Evolutionary conservation across 1,140 invertebrate genomes (phyloP).

Genomic region (Scaptomyza graminum): DNA sequence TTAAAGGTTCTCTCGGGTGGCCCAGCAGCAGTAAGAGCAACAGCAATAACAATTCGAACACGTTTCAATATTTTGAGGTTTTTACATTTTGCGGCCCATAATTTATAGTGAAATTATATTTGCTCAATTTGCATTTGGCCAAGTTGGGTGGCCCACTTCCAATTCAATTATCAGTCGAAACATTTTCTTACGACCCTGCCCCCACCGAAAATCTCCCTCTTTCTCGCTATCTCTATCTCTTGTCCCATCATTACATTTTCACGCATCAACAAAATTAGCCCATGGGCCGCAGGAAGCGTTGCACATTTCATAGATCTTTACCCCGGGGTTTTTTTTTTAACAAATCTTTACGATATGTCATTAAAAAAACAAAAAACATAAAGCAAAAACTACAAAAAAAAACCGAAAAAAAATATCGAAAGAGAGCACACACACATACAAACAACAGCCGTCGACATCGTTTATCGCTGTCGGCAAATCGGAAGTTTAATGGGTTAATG

Average conservation of each 20-base stretch:
- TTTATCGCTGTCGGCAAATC: slow-evolving; percentile 82
- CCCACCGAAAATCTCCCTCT: not conserved
- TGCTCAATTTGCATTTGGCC: slow-evolving; percentile 61
- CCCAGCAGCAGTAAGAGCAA: not conserved
- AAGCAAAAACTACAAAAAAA: slow-evolving; percentile 31
- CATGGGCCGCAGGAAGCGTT: slow-evolving; percentile 73
- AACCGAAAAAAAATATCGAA: slow-evolving; percentile 23
- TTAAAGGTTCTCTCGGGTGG: slow-evolving; percentile 39
- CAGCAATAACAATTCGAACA: slow-evolving; percentile 57
- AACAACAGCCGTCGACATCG: slow-evolving; percentile 41
- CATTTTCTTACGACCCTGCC: slow-evolving; percentile 15
- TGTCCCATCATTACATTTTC: slow-evolving; percentile 51
- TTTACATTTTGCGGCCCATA: slow-evolving; percentile 57
- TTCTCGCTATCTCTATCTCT: not conserved
- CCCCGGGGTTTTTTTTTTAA: slow-evolving; percentile 69
- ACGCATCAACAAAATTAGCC: slow-evolving; percentile 67
- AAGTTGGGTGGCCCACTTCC: slow-evolving; percentile 56
- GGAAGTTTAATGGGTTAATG: slow-evolving; percentile 83
- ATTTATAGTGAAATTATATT: slow-evolving; percentile 76
- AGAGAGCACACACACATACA: slow-evolving; percentile 23
- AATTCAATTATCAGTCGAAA: slow-evolving; percentile 41
- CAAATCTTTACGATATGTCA: slow-evolving; percentile 83
- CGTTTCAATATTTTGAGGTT: slow-evolving; percentile 74
- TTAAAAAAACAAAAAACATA: slow-evolving; percentile 60
- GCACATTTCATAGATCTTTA: slow-evolving; percentile 68